phyloP scores from a whole-genome alignment of 2,888 invertebrate genomes.

The Monochamus alternatus region DNA sequence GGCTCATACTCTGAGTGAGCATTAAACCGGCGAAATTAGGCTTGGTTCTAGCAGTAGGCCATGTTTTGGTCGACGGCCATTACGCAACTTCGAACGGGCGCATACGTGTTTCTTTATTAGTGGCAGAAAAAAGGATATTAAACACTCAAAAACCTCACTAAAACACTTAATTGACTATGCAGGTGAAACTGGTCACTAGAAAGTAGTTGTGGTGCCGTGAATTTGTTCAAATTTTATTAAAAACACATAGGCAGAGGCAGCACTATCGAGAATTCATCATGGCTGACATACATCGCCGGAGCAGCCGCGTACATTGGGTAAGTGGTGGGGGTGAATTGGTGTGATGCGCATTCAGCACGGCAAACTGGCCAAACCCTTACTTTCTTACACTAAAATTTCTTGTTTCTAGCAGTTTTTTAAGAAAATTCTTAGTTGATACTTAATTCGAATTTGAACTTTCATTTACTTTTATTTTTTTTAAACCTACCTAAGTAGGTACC shows the following conservation, averaged over 20 bases:
- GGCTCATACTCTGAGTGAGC: background rate
- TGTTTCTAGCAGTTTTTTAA: background rate
- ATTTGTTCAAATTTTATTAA: conserved; percentile 40
- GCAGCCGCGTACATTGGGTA: conserved; percentile 47
- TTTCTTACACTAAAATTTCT: background rate
- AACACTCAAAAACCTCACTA: conserved; percentile 49
- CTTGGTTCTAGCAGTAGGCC: conserved; percentile 47
- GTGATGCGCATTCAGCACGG: conserved; percentile 48
- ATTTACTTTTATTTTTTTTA: too few species aligned
- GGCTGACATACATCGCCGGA: conserved; percentile 62
- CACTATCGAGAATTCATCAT: conserved; percentile 68
- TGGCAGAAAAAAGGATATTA: conserved; percentile 34
- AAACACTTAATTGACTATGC: conserved; percentile 39
- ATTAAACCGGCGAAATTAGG: background rate
- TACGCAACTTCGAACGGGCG: conserved; percentile 49
- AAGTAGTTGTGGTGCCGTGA: conserved; percentile 38
- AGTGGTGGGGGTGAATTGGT: conserved; percentile 47
- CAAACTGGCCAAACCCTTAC: background rate
- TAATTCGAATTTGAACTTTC: too few species aligned
- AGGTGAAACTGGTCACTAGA: conserved; percentile 47
- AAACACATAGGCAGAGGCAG: conserved; percentile 57
- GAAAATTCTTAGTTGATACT: too few species aligned
- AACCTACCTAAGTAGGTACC: too few species aligned
- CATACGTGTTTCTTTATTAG: conserved; percentile 19
- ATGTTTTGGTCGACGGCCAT: conserved; percentile 57